Conservation (phyloP, 2,113 vertebrate genomes). For the Vidua chalybeata region DNA sequence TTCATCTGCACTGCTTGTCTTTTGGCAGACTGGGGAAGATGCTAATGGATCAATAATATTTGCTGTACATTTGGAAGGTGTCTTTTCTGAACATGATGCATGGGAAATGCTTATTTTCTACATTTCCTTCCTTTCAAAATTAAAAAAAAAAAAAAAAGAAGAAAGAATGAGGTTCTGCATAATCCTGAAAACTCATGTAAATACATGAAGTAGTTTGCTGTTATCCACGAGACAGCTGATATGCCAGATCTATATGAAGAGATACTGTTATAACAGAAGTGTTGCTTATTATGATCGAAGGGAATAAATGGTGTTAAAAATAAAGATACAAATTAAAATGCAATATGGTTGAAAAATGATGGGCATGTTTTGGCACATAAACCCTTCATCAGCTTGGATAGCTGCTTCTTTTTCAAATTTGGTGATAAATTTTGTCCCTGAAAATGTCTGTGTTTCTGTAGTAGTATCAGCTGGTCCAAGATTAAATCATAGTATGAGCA, state of each 20-base stretch:
- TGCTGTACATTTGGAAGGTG: not conserved
- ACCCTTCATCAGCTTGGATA: not conserved
- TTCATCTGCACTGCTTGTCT: not conserved
- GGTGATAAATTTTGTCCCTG: not conserved
- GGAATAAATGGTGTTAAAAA: not conserved
- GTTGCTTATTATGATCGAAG: not conserved
- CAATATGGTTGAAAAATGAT: not conserved
- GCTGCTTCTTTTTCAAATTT: not conserved
- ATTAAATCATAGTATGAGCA: not conserved
- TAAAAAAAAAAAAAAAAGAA: not conserved
- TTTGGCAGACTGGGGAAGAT: not conserved
- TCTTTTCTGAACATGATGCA: not conserved
- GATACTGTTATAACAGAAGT: not conserved
- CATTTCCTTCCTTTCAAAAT: not conserved
- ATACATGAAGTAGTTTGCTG: not conserved
- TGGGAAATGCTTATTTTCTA: not conserved
- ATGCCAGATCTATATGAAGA: not conserved
- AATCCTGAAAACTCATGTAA: not conserved
- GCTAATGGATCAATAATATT: not conserved
- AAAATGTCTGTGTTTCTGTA: not conserved
- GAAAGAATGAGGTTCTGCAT: rapidly evolving
- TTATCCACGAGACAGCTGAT: not conserved
- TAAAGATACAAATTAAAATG: not conserved
- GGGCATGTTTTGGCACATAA: not conserved
- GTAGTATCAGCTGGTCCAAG: not conserved